A percentile compares a stretch with the other conserved stretches of the same genome.
These are phyloP conservation scores for Caenorhabditis parvicauda DNA, from an alignment of 2,888 invertebrate genomes.

Conservation along the genomic window DNA sequence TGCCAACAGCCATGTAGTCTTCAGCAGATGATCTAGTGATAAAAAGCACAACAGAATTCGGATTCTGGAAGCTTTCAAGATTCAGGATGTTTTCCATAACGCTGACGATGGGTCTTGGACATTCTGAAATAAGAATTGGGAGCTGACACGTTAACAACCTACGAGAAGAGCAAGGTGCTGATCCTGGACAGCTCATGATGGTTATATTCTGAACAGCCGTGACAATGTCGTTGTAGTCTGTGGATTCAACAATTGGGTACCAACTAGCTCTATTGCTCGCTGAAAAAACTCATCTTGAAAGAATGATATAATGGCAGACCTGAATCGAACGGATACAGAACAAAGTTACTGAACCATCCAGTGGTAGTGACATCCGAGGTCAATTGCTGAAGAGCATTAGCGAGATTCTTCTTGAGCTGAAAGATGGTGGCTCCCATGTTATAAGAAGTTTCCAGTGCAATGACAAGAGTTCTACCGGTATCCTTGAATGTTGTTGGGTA, in stretches of 20 bases:
- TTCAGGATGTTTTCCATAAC: constrained; percentile 31
- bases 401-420: constrained; percentile 35
- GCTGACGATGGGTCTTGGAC: constrained; percentile 44
- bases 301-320: constrained; percentile 10
- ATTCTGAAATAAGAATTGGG: constrained; percentile 21
- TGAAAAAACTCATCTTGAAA: constrained; percentile 14
- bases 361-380: constrained; percentile 30
- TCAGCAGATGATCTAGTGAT: constrained; percentile 51
- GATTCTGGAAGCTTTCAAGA: constrained; percentile 12
- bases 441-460: constrained; percentile 47
- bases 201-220: constrained; percentile 35
- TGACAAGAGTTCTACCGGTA: constrained; percentile 42
- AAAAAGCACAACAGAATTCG: constrained; percentile 46
- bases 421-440: constrained; percentile 40
- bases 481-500: constrained; percentile 40
- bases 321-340: constrained; percentile 52
- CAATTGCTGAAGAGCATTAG: constrained; percentile 27
- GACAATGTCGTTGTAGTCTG: constrained; percentile 37
- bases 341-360: constrained; percentile 48
- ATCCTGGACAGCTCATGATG: constrained; percentile 30
- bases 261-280: constrained; percentile 39
- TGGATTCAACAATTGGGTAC: constrained; percentile 25
- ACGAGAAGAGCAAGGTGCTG: constrained; percentile 27
- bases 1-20: constrained; percentile 30
- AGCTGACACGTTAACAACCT: background rate